Evolutionary conservation across 2,797 vertebrate genomes (phyloP).

Genomic region (Esox lucius): DNA sequence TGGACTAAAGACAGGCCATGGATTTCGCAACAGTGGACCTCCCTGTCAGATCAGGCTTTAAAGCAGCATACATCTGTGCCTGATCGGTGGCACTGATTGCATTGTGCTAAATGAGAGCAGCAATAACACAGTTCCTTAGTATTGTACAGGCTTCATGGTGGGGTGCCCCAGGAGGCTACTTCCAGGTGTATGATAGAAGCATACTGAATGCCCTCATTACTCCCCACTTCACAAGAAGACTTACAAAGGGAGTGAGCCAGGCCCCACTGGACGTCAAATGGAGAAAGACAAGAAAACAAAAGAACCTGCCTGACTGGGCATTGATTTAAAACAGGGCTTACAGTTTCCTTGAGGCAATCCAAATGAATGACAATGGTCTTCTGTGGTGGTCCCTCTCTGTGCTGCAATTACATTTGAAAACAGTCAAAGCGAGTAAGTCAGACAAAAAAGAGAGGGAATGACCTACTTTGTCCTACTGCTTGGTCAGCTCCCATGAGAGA

Average conservation of each 20-base stretch:
- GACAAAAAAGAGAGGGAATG: not conserved
- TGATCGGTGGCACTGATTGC: slow-evolving; percentile 8
- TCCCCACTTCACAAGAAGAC: not conserved
- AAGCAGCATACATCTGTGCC: slow-evolving; percentile 17
- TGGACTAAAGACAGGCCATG: slow-evolving; percentile 15
- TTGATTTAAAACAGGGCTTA: not conserved
- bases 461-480: not conserved
- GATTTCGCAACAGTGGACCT: slow-evolving; percentile 2
- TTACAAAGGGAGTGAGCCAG: not conserved
- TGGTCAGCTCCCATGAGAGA: not conserved
- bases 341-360: not conserved
- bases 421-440: not conserved
- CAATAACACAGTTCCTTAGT: not conserved
- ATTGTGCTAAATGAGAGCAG: not conserved
- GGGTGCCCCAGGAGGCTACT: not conserved
- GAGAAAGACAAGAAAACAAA: not conserved
- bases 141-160: not conserved
- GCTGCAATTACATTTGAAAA: not conserved
- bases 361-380: not conserved
- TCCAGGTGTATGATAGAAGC: not conserved
- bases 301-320: not conserved
- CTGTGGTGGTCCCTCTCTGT: not conserved
- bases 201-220: not conserved
- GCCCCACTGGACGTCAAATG: not conserved
- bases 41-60: slow-evolving; percentile 11